phyloP scores from a whole-genome alignment of 1,140 invertebrate genomes.

The Eriocheir sinensis region DNA sequence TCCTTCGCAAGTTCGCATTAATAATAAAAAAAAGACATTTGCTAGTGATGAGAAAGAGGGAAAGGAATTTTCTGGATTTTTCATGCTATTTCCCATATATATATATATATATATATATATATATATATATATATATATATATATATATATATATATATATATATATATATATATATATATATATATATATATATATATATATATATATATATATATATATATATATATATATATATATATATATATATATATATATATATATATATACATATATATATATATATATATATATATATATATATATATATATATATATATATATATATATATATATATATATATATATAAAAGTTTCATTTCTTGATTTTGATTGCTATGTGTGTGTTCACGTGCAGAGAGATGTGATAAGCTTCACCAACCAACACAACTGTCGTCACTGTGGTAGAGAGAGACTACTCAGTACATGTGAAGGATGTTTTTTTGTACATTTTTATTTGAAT shows the following conservation, averaged over 20 bases:
- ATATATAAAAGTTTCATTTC: too few relatives aligned
- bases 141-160: neutral
- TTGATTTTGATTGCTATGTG: neutral
- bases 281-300: conserved; percentile 32
- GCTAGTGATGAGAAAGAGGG: conserved; percentile 58
- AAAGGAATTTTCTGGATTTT: conserved; percentile 19
- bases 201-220: too few relatives aligned
- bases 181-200: conserved; percentile 15
- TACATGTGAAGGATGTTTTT: too few relatives aligned
- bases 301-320: conserved; percentile 15
- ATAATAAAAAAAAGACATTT: conserved; percentile 52
- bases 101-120: neutral
- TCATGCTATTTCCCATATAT: too few relatives aligned
- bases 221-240: conserved; percentile 35
- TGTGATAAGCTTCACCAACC: too few relatives aligned
- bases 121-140: conserved; percentile 26
- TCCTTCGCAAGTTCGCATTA: conserved; percentile 31
- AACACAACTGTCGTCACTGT: too few relatives aligned
- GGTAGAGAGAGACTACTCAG: too few relatives aligned
- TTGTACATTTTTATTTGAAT: too few relatives aligned
- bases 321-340: conserved; percentile 32
- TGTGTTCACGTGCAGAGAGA: too few relatives aligned
- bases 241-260: neutral
- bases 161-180: neutral
- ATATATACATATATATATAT: conserved; percentile 49